Evolutionary conservation across 2,113 vertebrate species (phyloP).

Genomic region (Myrmecophaga tridactyla): DNA sequence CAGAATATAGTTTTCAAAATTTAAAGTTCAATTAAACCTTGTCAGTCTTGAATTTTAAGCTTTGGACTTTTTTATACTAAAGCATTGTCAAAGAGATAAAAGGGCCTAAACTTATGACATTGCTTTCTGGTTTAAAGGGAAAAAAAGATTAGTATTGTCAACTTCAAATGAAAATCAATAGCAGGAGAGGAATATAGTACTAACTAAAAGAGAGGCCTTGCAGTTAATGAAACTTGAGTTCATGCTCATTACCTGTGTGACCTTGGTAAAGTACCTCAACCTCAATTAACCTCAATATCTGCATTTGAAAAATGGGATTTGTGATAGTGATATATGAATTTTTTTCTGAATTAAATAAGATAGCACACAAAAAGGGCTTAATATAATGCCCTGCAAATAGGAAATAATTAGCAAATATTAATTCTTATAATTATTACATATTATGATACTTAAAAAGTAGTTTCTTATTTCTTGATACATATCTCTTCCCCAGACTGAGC

Average conservation of each 20-base stretch:
- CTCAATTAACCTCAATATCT: not conserved
- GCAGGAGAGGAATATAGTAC: not conserved
- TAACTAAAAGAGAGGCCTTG: not conserved
- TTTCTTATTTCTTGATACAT: not conserved
- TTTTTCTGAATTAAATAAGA: not conserved
- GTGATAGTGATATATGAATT: not conserved
- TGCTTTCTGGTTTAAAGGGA: slow-evolving; percentile 1
- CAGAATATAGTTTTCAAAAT: slow-evolving; percentile 4
- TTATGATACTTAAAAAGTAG: not conserved
- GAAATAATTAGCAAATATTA: not conserved
- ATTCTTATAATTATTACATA: not conserved
- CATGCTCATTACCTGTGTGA: not conserved
- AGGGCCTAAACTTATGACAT: not conserved
- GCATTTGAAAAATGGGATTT: not conserved
- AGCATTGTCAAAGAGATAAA: not conserved
- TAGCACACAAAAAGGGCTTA: not conserved
- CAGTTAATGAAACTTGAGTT: not conserved
- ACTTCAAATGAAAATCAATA: slow-evolving; percentile 28
- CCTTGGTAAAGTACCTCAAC: not conserved
- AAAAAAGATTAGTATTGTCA: not conserved
- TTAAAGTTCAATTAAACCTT: slow-evolving; percentile 18
- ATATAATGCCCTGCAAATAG: not conserved
- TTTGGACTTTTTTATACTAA: slow-evolving; percentile 21
- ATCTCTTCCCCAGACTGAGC: not conserved
- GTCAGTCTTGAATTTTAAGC: slow-evolving; percentile 1